Evolutionary conservation across 2,113 vertebrate species (phyloP).

Genomic region (Malurus melanocephalus): DNA sequence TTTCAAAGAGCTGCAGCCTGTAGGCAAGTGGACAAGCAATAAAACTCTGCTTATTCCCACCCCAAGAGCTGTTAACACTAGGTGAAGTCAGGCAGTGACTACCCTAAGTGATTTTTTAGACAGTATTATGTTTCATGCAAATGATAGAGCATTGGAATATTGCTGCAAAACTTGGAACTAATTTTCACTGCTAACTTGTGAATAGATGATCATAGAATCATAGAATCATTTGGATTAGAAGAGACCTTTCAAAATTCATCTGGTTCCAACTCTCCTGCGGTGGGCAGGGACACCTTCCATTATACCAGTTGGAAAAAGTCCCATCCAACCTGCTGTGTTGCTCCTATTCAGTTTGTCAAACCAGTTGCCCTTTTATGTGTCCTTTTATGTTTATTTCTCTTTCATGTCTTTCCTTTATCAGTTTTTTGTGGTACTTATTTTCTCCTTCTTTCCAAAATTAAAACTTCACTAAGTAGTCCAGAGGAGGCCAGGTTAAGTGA

Average conservation of each 20-base stretch:
- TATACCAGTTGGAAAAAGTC: neutral
- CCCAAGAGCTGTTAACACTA: neutral
- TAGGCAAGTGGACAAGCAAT: neutral
- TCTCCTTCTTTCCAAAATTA: neutral
- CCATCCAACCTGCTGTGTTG: neutral
- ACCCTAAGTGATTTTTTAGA: neutral
- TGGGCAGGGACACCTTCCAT: neutral
- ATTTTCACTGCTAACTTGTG: neutral
- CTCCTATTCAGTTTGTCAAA: neutral
- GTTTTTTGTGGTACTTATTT: neutral
- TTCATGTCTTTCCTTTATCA: neutral
- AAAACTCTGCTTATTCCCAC: neutral
- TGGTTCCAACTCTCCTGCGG: fast-evolving
- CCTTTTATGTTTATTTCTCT: neutral
- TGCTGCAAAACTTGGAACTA: neutral
- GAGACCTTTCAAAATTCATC: neutral
- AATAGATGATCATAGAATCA: neutral
- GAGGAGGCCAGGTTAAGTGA: neutral
- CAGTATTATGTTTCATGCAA: neutral
- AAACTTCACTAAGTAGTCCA: neutral
- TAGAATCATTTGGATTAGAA: neutral
- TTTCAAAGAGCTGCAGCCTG: neutral
- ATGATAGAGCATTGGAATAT: neutral
- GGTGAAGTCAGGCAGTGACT: neutral
- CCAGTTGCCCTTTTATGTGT: neutral